Percentiles rank a stretch among this genome's conserved stretches.
Evolutionary conservation across 2,888 invertebrate genomes (phyloP).

Genomic region (Reticulitermes lucifugus): DNA sequence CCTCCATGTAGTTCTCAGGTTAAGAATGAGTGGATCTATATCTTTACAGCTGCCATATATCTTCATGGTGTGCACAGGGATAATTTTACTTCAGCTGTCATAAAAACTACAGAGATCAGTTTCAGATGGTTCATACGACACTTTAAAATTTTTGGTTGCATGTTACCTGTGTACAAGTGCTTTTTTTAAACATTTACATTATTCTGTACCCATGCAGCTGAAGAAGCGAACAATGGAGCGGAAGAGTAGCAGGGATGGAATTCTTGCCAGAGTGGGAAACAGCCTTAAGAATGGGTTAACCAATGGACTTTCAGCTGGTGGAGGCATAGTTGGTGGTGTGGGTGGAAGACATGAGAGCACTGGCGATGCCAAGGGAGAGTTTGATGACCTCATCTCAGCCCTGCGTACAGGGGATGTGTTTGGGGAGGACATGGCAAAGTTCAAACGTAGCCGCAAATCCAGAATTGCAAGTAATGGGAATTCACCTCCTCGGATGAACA

Average conservation of each 20-base stretch:
- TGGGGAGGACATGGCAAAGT: constrained; percentile 95
- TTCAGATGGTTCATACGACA: too few relatives aligned
- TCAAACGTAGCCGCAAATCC: constrained; percentile 80
- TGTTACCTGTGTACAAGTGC: too few relatives aligned
- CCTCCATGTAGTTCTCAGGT: too few relatives aligned
- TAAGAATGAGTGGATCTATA: too few relatives aligned
- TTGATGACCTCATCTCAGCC: constrained; percentile 96
- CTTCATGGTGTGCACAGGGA: too few relatives aligned
- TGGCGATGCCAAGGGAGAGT: constrained; percentile 83
- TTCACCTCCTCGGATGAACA: constrained; percentile 73
- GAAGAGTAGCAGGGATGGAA: constrained; percentile 82
- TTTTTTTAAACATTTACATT: too few relatives aligned
- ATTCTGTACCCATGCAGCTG: constrained; percentile 65
- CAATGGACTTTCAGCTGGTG: constrained; percentile 64
- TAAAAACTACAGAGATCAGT: too few relatives aligned
- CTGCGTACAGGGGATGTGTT: constrained; percentile 94
- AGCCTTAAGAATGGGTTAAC: constrained; percentile 69
- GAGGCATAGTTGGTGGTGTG: constrained; percentile 54
- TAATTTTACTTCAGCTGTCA: too few relatives aligned
- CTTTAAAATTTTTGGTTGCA: too few relatives aligned
- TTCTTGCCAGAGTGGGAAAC: constrained; percentile 78
- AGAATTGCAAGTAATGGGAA: constrained; percentile 67
- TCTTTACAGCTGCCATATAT: too few relatives aligned
- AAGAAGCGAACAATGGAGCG: constrained; percentile 90
- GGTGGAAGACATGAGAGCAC: constrained; percentile 58